Evolutionary conservation across 2,797 vertebrate species (phyloP), one percentile per base, ranked within the genome.

Genomic region (Jordanella pulchra): DNA sequence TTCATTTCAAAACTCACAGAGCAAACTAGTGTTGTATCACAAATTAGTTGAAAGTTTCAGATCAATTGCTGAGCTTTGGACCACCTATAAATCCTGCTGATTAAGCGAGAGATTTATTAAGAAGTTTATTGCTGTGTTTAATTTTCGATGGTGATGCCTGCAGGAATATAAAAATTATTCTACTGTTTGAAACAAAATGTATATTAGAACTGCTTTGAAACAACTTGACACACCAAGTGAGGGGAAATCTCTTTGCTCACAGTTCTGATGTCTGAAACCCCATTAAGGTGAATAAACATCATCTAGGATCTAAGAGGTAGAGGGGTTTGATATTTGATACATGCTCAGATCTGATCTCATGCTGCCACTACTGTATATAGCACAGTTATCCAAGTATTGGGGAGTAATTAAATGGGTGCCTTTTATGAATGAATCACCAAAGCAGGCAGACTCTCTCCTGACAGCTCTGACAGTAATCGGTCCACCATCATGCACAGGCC

Each of bases 361-460:
- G 44, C 75, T 39, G 79, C 78, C 54, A 51, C 80, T n/a, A n/a
- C n/a, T n/a, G n/a, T 35, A 66, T 66, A 80, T 51, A 84, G 81
- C 84, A 71, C 54, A 23, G 10, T 5, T 63, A 81, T 74, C 88
- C 50, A 81, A 85, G 89, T 72, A 87, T 91, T 89, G 64, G 83
- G 81, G 83, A 89, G 77, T 91, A 90, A 91, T 92, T 91, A 90
- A 90, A 90, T 75, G 81, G 72, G 72, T 58, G 72, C 50, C 75
- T 82, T 92, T 85, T 86, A 82, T 91, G 87, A 92, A 90, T 91
- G 86, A 91, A 91, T 86, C 84, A 82, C 83, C n/a, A 10, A 1
- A 1, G 56, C 60, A 67, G 78, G 70, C 71, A 7, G 67, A 69
- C 78, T 25, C 76, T 69, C 71, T 28, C 39, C 54, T 87, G 89